Base-by-base conservation (phyloP, 2,113 vertebrate genomes). In the Cettia cetti region DNA sequence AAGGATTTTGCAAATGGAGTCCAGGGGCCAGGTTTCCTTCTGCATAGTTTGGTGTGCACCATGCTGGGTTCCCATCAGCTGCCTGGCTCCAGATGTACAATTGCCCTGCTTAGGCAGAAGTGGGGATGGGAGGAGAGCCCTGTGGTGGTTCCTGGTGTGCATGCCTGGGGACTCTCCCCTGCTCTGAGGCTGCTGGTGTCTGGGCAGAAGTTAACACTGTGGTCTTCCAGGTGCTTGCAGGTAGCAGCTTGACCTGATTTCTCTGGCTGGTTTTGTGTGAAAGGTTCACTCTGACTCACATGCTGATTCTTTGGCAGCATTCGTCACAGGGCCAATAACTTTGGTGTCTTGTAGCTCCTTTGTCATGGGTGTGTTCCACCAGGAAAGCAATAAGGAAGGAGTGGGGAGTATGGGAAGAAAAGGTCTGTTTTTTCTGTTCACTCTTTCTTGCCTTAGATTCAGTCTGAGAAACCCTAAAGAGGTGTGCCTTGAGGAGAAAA, bases 31-130 rank as follows among this genome's bases (percentile, higher is more conserved):
- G 66, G 33, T 94, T 95, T 97, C 50, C 37, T 76, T 49, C 21
- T 44, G 35, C 56, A 83, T 45, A 56, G 50, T 65, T 78, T 80
- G 68, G 50, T 69, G 49, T 53, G 27, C 39, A n/a, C 70, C 59
- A 20, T 65, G 75, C 89, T 82, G 91, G 26, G 76, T 61, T 95
- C 49, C 39, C 4, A 4, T 79, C 50, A 76, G 59, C 82, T 91
- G 49, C 56, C 54, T 74, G 61, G n/a, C 57, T 96, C 61, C 84
- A 88, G 63, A 91, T 91, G n/a, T 65, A 20, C 40, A 52, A 54
- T 35, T 80, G 45, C 59, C 79, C 50, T 37, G 54, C 28, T 61
- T 37, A 49, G 59, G 57, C 37, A 70, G 47, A 42, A 61, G 28
- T 18, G 28, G 20, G 31, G 19, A 49, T 61, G 28, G 26, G 26